These are phyloP conservation scores for Myotis brandtii DNA, from an alignment of 2,113 vertebrate species.

Conservation along the genomic window DNA sequence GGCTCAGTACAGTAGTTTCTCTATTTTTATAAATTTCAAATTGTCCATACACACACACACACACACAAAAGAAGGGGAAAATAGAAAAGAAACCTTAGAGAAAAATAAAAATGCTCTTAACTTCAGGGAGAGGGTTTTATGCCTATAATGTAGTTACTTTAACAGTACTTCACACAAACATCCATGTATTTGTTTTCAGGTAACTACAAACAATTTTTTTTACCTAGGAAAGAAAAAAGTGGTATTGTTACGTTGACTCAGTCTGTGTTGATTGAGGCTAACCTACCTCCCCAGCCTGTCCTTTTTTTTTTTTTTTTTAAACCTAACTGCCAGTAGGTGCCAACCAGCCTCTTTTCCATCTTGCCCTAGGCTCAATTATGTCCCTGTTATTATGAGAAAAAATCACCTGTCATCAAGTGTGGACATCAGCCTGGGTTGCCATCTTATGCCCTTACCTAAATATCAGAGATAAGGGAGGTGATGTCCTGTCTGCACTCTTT, in stretches of 20 bases:
- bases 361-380: background rate
- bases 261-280: background rate
- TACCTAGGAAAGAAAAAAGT: slow-evolving; percentile 4
- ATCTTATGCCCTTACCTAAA: background rate
- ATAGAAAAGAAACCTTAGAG: background rate
- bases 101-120: slow-evolving; percentile 23
- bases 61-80: background rate
- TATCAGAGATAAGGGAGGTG: slow-evolving; percentile 21
- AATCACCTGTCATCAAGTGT: slow-evolving; percentile 34
- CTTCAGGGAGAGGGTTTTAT: background rate
- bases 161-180: background rate
- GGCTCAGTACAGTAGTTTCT: slow-evolving; percentile 38
- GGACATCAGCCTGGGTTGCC: background rate
- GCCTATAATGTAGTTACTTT: background rate
- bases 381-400: slow-evolving; percentile 35
- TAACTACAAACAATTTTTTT: background rate
- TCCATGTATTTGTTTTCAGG: slow-evolving; percentile 1
- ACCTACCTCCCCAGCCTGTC: background rate
- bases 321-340: background rate
- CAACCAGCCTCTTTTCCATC: background rate
- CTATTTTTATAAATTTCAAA: slow-evolving; percentile 20
- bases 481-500: slow-evolving; percentile 26
- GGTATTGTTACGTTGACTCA: background rate
- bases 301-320: background rate
- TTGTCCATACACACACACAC: background rate